Conservation (phyloP, 2,888 invertebrate genomes). For the Ochropacha duplaris region DNA sequence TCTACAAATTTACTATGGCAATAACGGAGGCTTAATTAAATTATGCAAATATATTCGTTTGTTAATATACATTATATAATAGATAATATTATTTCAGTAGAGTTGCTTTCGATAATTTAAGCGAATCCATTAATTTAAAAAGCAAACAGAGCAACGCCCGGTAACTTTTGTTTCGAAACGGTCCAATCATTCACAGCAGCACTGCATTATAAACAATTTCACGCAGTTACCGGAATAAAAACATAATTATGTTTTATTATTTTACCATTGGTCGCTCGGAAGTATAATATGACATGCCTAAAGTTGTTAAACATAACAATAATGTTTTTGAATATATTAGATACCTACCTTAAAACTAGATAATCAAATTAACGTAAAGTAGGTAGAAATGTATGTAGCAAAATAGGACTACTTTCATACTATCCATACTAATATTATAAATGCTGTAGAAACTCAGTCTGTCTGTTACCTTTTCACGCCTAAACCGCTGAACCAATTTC, state of each 20-base stretch:
- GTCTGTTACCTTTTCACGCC: too few species aligned
- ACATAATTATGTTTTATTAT: not conserved
- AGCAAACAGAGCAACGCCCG: slow-evolving; percentile 23
- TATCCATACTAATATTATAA: not conserved
- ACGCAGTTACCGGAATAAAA: not conserved
- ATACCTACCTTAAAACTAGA: too few species aligned
- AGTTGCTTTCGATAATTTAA: slow-evolving; percentile 36
- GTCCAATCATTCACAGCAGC: slow-evolving; percentile 33
- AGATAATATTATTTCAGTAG: slow-evolving; percentile 43
- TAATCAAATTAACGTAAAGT: too few species aligned
- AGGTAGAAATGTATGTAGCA: too few species aligned
- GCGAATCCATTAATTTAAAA: slow-evolving; percentile 58
- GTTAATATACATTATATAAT: slow-evolving; percentile 9
- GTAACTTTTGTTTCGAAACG: slow-evolving; percentile 40
- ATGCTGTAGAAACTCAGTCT: too few species aligned
- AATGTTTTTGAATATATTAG: too few species aligned
- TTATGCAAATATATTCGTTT: slow-evolving; percentile 30
- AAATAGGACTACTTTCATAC: too few species aligned
- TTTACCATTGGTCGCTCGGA: not conserved
- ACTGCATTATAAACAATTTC: slow-evolving; percentile 26
- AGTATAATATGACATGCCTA: not conserved
- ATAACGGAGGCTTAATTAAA: slow-evolving; percentile 38
- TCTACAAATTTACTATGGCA: slow-evolving; percentile 28
- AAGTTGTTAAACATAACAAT: too few species aligned
- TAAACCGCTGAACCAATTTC: too few species aligned